phyloP scores from a whole-genome alignment of 2,888 invertebrate genomes.

The Heterodera filipjevi region DNA sequence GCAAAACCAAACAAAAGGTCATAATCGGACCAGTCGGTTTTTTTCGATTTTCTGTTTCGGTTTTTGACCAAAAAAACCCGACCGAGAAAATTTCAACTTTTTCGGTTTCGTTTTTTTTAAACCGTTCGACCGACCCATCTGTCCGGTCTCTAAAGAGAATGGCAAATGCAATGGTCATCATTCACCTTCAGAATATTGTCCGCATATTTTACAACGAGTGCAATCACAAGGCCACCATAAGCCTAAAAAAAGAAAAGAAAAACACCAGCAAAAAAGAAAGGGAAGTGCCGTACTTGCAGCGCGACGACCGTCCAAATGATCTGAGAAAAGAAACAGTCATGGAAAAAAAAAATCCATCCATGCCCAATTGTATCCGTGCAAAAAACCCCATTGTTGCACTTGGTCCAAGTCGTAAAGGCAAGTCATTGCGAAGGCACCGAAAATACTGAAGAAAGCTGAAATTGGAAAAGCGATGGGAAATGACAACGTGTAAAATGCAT shows the following conservation, averaged over 20 bases:
- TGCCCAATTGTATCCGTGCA: constrained; percentile 69
- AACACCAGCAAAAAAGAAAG: not conserved
- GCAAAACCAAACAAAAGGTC: too few relatives aligned
- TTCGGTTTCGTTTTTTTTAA: too few relatives aligned
- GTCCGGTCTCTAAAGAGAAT: too few relatives aligned
- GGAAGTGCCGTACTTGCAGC: constrained; percentile 65
- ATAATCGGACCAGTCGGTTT: too few relatives aligned
- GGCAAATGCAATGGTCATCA: not conserved
- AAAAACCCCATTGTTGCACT: constrained; percentile 68
- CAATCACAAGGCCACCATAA: constrained; percentile 69
- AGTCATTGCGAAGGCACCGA: constrained; percentile 67
- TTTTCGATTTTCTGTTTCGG: too few relatives aligned
- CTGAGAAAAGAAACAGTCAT: not conserved
- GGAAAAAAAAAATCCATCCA: not conserved
- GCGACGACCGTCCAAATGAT: constrained; percentile 21
- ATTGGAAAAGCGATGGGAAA: not conserved
- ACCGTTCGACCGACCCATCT: too few relatives aligned
- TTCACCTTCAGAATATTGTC: constrained; percentile 70
- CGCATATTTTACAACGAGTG: constrained; percentile 71
- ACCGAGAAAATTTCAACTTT: too few relatives aligned
- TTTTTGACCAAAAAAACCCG: too few relatives aligned
- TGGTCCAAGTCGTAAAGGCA: constrained; percentile 66
- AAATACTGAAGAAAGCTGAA: constrained; percentile 68
- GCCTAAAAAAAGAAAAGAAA: constrained; percentile 65
- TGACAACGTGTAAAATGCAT: constrained; percentile 22